Base-by-base conservation (phyloP, 1,140 invertebrate genomes). In the Conus ventricosus region DNA sequence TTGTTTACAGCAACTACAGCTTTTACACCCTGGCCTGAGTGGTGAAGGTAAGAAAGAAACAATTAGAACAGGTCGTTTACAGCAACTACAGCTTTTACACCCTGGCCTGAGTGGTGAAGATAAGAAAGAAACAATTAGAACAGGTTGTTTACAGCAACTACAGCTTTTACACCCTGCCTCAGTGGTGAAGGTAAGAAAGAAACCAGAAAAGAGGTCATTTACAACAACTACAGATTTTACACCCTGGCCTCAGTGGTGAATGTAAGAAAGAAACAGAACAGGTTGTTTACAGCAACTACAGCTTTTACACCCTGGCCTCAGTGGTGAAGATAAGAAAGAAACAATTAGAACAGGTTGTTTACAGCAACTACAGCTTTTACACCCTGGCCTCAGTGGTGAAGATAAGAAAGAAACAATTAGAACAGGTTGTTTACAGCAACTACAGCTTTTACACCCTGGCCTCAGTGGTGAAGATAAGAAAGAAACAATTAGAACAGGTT, bases 11-110 rank as follows among this genome's bases (percentile, higher is more conserved):
- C 93, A 98, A 99, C 95, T 99, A 99, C 95, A 99, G 98, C 91
- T 98, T 99, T 86, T 99, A 99, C 95, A 99, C 99, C 63, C 98
- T 99, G 93, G 99, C 99, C 54, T 99, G 98, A 95, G 99, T 99
- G 67, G 96, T 99, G 57, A 99, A 99, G 95, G 96, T 96, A 92
- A 85, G 90, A 80, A 75, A 25, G 98, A 98, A 91, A 99, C 99
- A 17, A 97, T n/a, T n/a, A n/a, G n/a, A 98, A 89, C 96, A 99
- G 90, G 98, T 99, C 25, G 99, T 99, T 95, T 99, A 99, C 93
- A 97, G 98, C 93, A 98, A 99, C 95, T 99, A 99, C 95, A 99
- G 98, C 91, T 98, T 99, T 86, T 99, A 99, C 95, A 99, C 99
- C 63, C 98, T 99, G 93, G 99, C 99, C 54, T 99, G 98, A 95